Evolutionary conservation across 2,797 vertebrate genomes (phyloP), one percentile per base, ranked within the genome.

Genomic region (Sylvia borin): DNA sequence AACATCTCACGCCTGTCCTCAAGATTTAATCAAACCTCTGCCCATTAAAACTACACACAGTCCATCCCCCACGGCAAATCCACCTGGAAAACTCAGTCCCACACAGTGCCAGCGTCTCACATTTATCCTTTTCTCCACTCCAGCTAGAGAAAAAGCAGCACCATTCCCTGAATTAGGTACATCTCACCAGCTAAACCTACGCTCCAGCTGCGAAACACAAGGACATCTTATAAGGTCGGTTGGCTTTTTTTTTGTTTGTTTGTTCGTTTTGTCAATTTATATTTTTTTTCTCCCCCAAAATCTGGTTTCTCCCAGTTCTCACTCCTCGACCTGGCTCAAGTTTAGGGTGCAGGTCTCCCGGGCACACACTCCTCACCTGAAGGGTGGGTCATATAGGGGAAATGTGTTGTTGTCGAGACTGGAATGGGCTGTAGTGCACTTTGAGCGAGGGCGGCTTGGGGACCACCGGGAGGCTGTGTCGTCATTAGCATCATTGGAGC

Each of bases 401-500:
- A 99, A 98, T 99, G 99, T 98, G 99, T 98, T 96, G 99, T 99
- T 98, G 99, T 99, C 96, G 99, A 99, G 97, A 99, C 99, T 16
- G 99, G 99, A 98, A 99, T 99, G 97, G 99, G 98, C 97, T 99
- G 99, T 96, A 99, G 98, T 97, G 99, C 98, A 90, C 98, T 99
- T 98, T 99, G 99, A 96, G 98, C 97, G 98, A 99, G 98, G 50
- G 97, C 98, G 90, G 98, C 98, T 98, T 99, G 99, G 61, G 99
- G 99, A 92, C 99, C 99, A 53, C 99, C 99, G 53, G 99, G 98
- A 95, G 99, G 99, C 98, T 99, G 99, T 96, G 99, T 99, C 84
- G 99, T 99, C 99, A 99, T 99, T 97, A 99, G 98, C 99, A 99
- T 99, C 99, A 99, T 99, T 40, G 98, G 98, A 74, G 99, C 98